phyloP scores from a whole-genome alignment of 2,797 vertebrate species.

The Enteromius anoplus region DNA sequence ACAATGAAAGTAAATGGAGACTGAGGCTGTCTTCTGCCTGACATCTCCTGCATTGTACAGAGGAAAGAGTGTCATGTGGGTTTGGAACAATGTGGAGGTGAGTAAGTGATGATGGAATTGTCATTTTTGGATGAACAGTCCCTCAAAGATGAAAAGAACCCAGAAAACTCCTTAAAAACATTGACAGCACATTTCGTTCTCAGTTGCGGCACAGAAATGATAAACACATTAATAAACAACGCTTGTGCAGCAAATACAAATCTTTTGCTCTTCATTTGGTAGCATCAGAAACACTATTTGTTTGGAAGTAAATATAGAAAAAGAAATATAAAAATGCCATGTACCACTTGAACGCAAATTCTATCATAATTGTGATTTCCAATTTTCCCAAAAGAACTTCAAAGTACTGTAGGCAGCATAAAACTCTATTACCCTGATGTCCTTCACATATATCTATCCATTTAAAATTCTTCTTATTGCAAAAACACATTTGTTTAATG shows the following conservation, averaged over 20 bases:
- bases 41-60: neutral
- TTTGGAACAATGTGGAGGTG: neutral
- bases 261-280: neutral
- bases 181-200: neutral
- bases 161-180: neutral
- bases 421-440: neutral
- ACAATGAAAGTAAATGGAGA: constrained; percentile 20
- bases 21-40: constrained; percentile 7
- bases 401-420: neutral
- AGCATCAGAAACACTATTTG: constrained; percentile 1
- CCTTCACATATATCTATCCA: neutral
- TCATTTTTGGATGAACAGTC: neutral
- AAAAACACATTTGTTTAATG: neutral
- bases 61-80: neutral
- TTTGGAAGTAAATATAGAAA: neutral
- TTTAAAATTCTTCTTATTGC: neutral
- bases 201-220: neutral
- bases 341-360: neutral
- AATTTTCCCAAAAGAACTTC: neutral
- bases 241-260: neutral
- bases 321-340: neutral
- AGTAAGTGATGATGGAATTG: constrained; percentile 8
- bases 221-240: neutral
- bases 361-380: neutral
- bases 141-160: neutral